These are phyloP conservation scores for Lepetodrilus schrolli DNA, from an alignment of 2,888 invertebrate genomes.

Conservation along the genomic window DNA sequence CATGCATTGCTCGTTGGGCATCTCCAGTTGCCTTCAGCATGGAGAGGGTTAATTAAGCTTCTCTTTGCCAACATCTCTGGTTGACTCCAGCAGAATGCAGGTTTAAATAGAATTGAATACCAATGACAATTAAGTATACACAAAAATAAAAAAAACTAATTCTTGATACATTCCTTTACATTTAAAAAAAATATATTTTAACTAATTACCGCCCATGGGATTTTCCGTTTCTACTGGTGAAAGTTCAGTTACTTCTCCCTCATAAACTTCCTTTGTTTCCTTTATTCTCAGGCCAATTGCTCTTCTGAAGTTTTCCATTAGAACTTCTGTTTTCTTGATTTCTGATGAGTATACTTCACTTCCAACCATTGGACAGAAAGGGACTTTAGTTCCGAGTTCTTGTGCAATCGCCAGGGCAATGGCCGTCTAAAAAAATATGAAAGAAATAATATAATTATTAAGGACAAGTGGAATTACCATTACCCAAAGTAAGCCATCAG, in stretches of 20 bases:
- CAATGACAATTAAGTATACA: no score
- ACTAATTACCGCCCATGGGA: constrained; percentile 86
- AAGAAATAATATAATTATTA: not conserved
- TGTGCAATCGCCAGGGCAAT: constrained; percentile 98
- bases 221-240: constrained; percentile 98
- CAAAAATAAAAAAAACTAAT: no score
- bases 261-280: constrained; percentile 99
- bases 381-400: constrained; percentile 93
- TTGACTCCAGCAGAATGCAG: no score
- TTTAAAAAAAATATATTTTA: no score
- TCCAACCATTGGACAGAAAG: constrained; percentile 81
- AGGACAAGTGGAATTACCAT: no score
- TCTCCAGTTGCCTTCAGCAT: no score
- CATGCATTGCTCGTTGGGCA: no score
- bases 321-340: constrained; percentile 98
- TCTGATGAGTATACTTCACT: constrained; percentile 94
- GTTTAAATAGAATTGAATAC: no score
- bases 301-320: constrained; percentile 98
- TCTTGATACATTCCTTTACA: no score
- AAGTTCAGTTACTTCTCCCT: constrained; percentile 99
- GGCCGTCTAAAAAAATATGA: constrained; percentile 82
- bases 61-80: no score
- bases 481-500: no score
- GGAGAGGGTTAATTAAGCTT: no score
- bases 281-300: constrained; percentile 88